A percentile compares a stretch with the other conserved stretches of the same genome.
These are phyloP conservation scores for Myopa testacea DNA, from an alignment of 2,888 invertebrate species.

Conservation along the genomic window DNA sequence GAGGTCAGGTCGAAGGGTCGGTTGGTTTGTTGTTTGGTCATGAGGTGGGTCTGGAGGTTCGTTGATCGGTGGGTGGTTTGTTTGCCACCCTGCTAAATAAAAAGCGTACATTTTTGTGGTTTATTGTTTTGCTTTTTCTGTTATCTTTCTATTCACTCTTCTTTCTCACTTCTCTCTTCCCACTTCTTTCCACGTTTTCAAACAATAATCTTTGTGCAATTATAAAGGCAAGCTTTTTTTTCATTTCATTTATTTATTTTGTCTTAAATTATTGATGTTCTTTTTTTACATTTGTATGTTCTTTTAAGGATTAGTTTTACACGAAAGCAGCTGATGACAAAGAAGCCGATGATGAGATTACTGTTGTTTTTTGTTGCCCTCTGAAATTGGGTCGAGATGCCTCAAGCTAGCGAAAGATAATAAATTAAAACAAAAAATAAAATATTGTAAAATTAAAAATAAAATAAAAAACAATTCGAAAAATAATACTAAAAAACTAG, in stretches of 20 bases:
- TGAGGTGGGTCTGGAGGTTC: no score
- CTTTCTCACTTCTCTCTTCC: neutral
- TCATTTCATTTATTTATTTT: slow-evolving; percentile 22
- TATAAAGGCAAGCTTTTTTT: neutral
- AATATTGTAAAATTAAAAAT: no score
- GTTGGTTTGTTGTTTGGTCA: no score
- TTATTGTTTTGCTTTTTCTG: neutral
- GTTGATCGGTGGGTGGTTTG: neutral
- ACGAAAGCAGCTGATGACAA: slow-evolving; percentile 31
- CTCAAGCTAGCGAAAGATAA: neutral
- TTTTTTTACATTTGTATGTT: neutral
- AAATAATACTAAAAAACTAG: no score
- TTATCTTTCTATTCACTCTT: neutral
- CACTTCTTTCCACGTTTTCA: no score
- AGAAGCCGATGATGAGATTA: slow-evolving; percentile 10
- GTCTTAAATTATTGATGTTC: neutral
- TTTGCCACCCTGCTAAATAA: neutral
- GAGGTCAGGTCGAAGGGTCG: no score
- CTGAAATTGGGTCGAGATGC: slow-evolving; percentile 15
- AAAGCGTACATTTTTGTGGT: no score
- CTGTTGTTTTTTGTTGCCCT: slow-evolving; percentile 10
- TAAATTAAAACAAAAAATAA: no score
- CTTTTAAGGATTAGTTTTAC: slow-evolving; percentile 35
- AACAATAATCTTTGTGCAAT: no score
- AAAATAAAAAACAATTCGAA: no score